Evolutionary conservation across 2,797 vertebrate species (phyloP).

Genomic region (Poeciliopsis presidionis): DNA sequence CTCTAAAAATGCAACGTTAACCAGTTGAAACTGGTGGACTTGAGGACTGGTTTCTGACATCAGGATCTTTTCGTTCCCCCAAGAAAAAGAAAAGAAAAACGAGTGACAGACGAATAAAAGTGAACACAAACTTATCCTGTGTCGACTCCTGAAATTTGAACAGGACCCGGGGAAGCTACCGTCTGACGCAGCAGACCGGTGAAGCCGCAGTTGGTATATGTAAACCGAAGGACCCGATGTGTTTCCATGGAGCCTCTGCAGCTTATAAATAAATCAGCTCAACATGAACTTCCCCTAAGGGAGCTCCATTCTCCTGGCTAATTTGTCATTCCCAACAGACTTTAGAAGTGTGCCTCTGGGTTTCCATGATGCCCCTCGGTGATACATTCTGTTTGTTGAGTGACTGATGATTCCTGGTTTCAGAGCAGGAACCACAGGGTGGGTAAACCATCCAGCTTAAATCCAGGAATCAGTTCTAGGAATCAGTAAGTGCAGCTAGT

Average conservation of each 20-base stretch:
- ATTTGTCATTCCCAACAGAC: constrained; percentile 28
- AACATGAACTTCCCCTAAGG: constrained; percentile 8
- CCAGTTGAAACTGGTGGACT: neutral
- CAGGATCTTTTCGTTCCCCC: neutral
- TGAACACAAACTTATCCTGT: neutral
- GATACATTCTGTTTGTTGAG: constrained; percentile 42
- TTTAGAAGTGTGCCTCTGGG: constrained; percentile 2
- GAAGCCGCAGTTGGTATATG: constrained; percentile 37
- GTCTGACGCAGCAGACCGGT: neutral
- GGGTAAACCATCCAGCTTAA: constrained; percentile 14
- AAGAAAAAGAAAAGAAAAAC: too few relatives aligned
- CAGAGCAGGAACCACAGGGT: constrained; percentile 24
- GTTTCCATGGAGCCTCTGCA: constrained; percentile 30
- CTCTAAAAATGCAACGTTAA: neutral
- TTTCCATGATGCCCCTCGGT: constrained; percentile 21
- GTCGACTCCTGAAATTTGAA: neutral
- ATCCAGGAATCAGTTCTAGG: constrained; percentile 34
- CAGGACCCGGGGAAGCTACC: neutral
- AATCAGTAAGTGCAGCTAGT: constrained; percentile 41
- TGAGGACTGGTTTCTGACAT: neutral
- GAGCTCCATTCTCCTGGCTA: constrained; percentile 19
- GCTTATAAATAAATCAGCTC: constrained; percentile 48
- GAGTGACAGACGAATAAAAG: neutral
- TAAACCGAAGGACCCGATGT: constrained; percentile 37
- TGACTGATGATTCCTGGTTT: constrained; percentile 53